Evolutionary conservation across 2,113 vertebrate species (phyloP), one percentile per base, ranked within the genome.

Genomic region (Herpailurus yagouaroundi): DNA sequence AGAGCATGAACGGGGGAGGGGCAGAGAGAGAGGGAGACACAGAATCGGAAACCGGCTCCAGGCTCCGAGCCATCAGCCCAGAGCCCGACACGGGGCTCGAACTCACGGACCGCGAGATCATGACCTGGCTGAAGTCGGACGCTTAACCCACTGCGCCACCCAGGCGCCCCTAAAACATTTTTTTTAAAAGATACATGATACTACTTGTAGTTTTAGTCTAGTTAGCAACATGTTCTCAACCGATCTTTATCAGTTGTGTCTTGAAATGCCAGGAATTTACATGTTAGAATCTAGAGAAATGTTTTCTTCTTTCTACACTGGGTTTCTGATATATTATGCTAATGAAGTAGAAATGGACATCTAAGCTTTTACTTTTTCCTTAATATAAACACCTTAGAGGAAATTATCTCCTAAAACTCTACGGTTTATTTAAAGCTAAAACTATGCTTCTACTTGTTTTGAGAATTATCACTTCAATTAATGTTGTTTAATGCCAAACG

Each of bases 371-470:
- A 55, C 73, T 38, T 89, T 92, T 80, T 80, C 18, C 52, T 80
- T 73, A 73, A 85, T 63, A 50, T 66, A 93, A 63, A 52, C 38
- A 85, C 5, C 19, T 89, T 80, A 38, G 0, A 93, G 19, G 5
- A 60, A 92, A 95, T 45, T 71, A 89, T 50, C 45, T 93, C 73
- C 19, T 45, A 12, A 80, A 95, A 84, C 10, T 80, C 31, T 80
- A 69, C 48, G 31, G 4, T 33, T 93, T 71, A 68, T 48, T 57
- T 90, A 89, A 95, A 95, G 87, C 84, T 64, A 89, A 85, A 93
- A 76, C 25, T 33, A 41, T 89, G 31, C 41, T 60, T 74, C 13
- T 52, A 76, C 23, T 88, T 88, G 1, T 87, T 96, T 87, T 90
- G 36, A 92, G 48, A 93, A 86, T 5, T 83, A 87, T 15, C 38